These are phyloP conservation scores for Cerastis leucographa DNA, from an alignment of 2,888 invertebrate species.

Conservation along the genomic window DNA sequence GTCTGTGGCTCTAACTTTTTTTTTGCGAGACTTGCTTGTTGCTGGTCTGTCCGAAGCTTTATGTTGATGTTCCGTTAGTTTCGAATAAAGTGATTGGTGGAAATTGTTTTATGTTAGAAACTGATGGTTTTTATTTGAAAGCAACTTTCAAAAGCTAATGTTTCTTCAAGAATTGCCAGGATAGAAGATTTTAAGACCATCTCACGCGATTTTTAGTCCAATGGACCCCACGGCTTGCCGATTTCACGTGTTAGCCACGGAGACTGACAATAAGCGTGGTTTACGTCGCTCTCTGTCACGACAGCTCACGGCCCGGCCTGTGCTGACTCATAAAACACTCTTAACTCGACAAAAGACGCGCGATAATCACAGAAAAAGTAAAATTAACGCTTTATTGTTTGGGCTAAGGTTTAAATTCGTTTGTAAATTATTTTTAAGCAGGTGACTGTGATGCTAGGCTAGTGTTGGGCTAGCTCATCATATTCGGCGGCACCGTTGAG, in stretches of 20 bases:
- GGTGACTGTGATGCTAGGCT: constrained; percentile 71
- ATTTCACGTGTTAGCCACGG: constrained; percentile 89
- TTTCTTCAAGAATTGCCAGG: background rate
- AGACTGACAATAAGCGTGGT: constrained; percentile 87
- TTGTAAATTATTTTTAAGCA: constrained; percentile 58
- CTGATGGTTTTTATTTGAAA: background rate
- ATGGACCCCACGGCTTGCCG: constrained; percentile 83
- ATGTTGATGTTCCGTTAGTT: constrained; percentile 33
- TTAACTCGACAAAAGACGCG: constrained; percentile 74
- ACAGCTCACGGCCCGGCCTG: constrained; percentile 81
- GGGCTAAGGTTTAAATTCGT: constrained; percentile 70
- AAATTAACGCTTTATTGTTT: constrained; percentile 65
- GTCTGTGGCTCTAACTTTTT: constrained; percentile 36
- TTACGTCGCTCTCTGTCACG: constrained; percentile 82
- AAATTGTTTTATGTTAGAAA: constrained; percentile 20
- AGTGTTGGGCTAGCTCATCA: constrained; percentile 79
- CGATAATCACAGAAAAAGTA: constrained; percentile 52
- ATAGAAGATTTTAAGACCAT: constrained; percentile 46
- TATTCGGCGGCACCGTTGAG: constrained; percentile 77
- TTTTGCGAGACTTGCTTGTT: background rate
- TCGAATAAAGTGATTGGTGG: constrained; percentile 26
- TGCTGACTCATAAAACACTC: constrained; percentile 84
- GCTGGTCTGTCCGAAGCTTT: constrained; percentile 2
- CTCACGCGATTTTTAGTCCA: constrained; percentile 66
- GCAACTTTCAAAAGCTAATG: background rate